Conservation (phyloP, 1,140 invertebrate species). For the Eriosoma lanigerum region DNA sequence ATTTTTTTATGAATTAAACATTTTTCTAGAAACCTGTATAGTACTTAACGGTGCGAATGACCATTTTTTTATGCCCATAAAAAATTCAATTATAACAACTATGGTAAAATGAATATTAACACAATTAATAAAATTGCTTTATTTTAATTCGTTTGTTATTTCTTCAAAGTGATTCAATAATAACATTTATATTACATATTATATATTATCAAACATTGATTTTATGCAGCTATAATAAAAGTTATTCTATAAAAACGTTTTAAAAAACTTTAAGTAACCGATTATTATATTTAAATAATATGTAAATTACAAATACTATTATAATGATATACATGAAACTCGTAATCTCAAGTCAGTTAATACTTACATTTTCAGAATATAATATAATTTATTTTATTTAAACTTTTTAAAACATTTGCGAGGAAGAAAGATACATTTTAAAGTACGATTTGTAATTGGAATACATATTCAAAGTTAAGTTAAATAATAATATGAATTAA, state of each 20-base stretch:
- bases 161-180: too few species aligned
- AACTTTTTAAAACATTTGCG: background rate
- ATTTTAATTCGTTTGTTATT: too few species aligned
- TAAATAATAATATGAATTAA: conserved; percentile 11
- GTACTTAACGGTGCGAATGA: too few species aligned
- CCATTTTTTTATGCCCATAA: too few species aligned
- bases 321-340: background rate
- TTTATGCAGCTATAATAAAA: background rate
- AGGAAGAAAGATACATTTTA: background rate
- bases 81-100: too few species aligned
- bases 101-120: too few species aligned
- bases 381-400: conserved; percentile 1
- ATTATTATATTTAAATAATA: conserved; percentile 18
- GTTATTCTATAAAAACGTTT: background rate
- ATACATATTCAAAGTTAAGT: background rate
- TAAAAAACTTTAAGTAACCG: background rate
- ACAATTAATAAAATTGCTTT: too few species aligned
- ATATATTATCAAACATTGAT: background rate
- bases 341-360: background rate
- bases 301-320: background rate
- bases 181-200: too few species aligned
- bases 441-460: background rate
- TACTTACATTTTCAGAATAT: too few species aligned
- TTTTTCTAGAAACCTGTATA: too few species aligned
- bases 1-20: too few species aligned